Conservation (phyloP, 2,888 invertebrate species). For the Siphonodentalium dalli region DNA sequence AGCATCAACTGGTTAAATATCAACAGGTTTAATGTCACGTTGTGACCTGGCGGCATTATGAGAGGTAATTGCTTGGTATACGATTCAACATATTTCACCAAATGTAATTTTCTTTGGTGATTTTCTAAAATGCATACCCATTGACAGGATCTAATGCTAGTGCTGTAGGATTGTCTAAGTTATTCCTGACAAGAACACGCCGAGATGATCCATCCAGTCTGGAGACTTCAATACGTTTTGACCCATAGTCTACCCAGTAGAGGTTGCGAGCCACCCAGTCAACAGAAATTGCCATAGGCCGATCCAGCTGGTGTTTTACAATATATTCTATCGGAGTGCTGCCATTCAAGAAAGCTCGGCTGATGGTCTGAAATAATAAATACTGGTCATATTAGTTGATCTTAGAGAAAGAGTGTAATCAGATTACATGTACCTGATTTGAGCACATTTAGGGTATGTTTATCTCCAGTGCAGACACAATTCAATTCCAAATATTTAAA, state of each 20-base stretch:
- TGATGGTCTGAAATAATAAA: constrained; percentile 74
- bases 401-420: no score
- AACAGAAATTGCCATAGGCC: constrained; percentile 73
- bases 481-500: no score
- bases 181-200: constrained; percentile 76
- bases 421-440: no score
- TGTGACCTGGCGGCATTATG: no score
- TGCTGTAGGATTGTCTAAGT: constrained; percentile 79
- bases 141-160: constrained; percentile 77
- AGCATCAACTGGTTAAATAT: no score
- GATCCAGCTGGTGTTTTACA: constrained; percentile 78
- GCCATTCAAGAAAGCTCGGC: constrained; percentile 86
- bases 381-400: no score
- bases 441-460: no score
- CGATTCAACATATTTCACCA: no score
- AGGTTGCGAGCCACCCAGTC: constrained; percentile 68
- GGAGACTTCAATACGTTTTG: constrained; percentile 66
- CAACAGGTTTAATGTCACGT: no score
- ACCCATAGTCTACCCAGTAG: constrained; percentile 68
- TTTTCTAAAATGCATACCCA: constrained; percentile 62
- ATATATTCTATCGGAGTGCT: constrained; percentile 84
- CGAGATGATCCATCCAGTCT: constrained; percentile 75
- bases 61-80: no score
- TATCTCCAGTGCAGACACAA: no score
- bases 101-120: no score